A percentile compares a stretch with the other conserved stretches of the same genome.
Evolutionary conservation across 2,113 vertebrate genomes (phyloP).

Genomic region (Tichodroma muraria): DNA sequence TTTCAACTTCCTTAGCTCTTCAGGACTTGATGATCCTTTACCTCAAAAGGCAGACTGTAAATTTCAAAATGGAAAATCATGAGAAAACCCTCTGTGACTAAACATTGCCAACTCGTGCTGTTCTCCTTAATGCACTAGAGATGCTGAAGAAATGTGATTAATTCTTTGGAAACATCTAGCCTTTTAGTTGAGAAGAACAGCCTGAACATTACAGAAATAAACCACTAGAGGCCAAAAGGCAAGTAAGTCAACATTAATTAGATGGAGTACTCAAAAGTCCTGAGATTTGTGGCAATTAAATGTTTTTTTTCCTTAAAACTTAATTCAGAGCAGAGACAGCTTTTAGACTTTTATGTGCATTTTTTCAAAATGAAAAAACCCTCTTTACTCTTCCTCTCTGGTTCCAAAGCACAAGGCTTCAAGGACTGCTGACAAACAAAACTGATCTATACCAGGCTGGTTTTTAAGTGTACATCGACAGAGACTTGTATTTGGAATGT

Average conservation of each 20-base stretch:
- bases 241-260: background rate
- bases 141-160: background rate
- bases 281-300: background rate
- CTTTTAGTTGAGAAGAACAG: background rate
- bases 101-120: fast-evolving
- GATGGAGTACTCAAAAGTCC: background rate
- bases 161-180: background rate
- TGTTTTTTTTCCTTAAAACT: background rate
- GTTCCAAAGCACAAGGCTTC: background rate
- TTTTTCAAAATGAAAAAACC: background rate
- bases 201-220: background rate
- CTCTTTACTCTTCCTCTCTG: background rate
- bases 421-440: background rate
- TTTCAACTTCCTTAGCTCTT: background rate
- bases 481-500: background rate
- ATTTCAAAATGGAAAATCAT: background rate
- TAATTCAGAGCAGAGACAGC: background rate
- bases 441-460: background rate
- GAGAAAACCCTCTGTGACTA: background rate
- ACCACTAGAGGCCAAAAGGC: background rate
- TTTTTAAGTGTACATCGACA: background rate
- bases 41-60: background rate
- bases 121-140: background rate
- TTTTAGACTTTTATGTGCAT: background rate
- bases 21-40: background rate